phyloP scores from a whole-genome alignment of 2,797 vertebrate genomes.

The Cottoperca gobio region DNA sequence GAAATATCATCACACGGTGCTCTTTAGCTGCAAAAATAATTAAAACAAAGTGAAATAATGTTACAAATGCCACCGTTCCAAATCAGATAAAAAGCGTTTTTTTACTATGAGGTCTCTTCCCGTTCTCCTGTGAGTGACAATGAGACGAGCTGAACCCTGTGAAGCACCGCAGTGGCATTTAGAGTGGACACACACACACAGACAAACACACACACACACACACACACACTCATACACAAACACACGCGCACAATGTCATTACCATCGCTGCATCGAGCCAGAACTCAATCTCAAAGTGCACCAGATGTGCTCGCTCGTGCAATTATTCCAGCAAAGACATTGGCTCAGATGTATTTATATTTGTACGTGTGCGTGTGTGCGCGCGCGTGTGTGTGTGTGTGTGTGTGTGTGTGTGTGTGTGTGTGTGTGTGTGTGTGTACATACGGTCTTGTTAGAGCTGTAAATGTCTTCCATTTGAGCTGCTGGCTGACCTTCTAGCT shows the following conservation, averaged over 20 bases:
- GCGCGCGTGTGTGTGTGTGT: constrained; percentile 39
- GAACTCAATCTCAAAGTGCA: constrained; percentile 86
- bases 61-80: background rate
- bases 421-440: constrained; percentile 40
- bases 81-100: constrained; percentile 14
- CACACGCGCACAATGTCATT: constrained; percentile 71
- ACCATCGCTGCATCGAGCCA: constrained; percentile 79
- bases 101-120: constrained; percentile 18
- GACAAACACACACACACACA: constrained; percentile 37
- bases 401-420: constrained; percentile 40
- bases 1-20: background rate
- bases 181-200: constrained; percentile 70
- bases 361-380: constrained; percentile 35
- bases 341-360: constrained; percentile 78
- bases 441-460: constrained; percentile 82
- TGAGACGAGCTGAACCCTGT: constrained; percentile 69
- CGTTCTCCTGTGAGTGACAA: constrained; percentile 54
- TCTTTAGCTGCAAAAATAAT: background rate
- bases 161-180: constrained; percentile 82
- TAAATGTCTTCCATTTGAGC: constrained; percentile 87
- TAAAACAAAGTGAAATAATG: background rate
- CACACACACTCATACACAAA: constrained; percentile 50
- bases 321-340: constrained; percentile 85
- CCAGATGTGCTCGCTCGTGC: constrained; percentile 84
- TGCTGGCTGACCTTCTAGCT: constrained; percentile 85